These are phyloP conservation scores for Silvanus unidentatus DNA, from an alignment of 2,888 invertebrate species.

Conservation along the genomic window DNA sequence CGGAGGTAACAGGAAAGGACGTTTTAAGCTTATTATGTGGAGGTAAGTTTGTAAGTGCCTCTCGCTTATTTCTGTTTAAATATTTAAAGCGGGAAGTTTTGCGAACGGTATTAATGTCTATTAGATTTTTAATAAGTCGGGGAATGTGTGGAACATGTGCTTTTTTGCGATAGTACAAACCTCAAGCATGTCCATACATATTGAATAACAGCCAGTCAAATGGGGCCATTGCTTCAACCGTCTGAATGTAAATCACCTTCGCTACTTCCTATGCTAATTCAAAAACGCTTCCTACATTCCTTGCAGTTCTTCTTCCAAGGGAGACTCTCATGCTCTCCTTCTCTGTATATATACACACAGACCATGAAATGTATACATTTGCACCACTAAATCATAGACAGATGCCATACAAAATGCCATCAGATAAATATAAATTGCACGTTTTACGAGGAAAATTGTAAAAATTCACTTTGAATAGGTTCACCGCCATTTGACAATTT, in stretches of 20 bases:
- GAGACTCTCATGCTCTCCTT: not conserved
- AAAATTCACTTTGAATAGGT: too few species aligned
- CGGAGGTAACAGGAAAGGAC: too few species aligned
- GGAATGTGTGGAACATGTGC: too few species aligned
- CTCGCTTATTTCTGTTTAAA: too few species aligned
- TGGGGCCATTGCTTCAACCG: conserved; percentile 23
- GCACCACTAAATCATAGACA: conserved; percentile 18
- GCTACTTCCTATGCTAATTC: conserved; percentile 27
- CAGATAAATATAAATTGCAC: conserved; percentile 20
- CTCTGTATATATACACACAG: conserved; percentile 5
- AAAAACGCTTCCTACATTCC: conserved; percentile 22
- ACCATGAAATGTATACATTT: conserved; percentile 17
- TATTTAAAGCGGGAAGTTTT: too few species aligned
- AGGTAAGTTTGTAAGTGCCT: too few species aligned
- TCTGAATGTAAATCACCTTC: conserved; percentile 30
- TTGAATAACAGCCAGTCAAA: conserved; percentile 31
- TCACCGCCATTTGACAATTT: too few species aligned
- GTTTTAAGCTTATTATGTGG: too few species aligned
- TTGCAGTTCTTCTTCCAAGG: conserved; percentile 11
- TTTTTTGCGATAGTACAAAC: conserved; percentile 25
- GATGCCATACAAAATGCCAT: conserved; percentile 12
- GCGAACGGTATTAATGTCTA: too few species aligned
- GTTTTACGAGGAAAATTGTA: conserved; percentile 11
- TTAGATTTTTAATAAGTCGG: too few species aligned
- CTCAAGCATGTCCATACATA: conserved; percentile 31